Evolutionary conservation across 2,888 invertebrate species (phyloP), one percentile per base, ranked within the genome.

Genomic region (Drosophila melanosoma): DNA sequence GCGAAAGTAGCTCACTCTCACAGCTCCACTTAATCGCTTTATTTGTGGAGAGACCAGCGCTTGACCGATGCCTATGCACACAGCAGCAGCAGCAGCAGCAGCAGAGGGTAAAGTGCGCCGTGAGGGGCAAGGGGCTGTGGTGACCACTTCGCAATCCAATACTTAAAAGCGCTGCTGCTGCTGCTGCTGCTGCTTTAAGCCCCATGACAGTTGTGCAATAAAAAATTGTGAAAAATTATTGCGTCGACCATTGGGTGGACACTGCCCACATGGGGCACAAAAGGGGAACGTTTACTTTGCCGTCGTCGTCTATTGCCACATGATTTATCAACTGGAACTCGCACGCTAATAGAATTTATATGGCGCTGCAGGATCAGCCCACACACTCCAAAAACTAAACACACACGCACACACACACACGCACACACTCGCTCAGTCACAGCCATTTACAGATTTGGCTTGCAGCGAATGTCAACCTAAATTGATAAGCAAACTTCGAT

Each of bases 1-100:
- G 79, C 87, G 87, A 85, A 88, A 85, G 84, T 85, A 76, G 86
- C 76, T 71, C 88, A 81, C 83, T 84, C 84, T 83, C 84, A 81
- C 70, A 82, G 66, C 54, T 69, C 65, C 74, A 86, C 81, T 85
- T 87, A 86, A 85, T 85, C 82, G 84, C 87, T 86, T 74, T 83
- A 88, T 85, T 89, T 85, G 83, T 76, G 23, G 45, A 57, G 63
- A 60, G 67, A 60, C 68, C n/a, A 33, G 6, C 49, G 42, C 57
- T 40, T 32, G 40, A 54, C 62, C 48, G 32, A 8, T 45, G 17
- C 26, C 36, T 29, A 54, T n/a, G 36, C 7, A 17, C 3, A 29
- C 29, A 29, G 29, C 29, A 29, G 29, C 29, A 29, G 29, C 26
- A 29, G 29, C 29, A 29, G 29, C 29, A n/a, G 11, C 10, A 32